Evolutionary conservation across 2,113 vertebrate genomes (phyloP).

Genomic region (Rostratula benghalensis): DNA sequence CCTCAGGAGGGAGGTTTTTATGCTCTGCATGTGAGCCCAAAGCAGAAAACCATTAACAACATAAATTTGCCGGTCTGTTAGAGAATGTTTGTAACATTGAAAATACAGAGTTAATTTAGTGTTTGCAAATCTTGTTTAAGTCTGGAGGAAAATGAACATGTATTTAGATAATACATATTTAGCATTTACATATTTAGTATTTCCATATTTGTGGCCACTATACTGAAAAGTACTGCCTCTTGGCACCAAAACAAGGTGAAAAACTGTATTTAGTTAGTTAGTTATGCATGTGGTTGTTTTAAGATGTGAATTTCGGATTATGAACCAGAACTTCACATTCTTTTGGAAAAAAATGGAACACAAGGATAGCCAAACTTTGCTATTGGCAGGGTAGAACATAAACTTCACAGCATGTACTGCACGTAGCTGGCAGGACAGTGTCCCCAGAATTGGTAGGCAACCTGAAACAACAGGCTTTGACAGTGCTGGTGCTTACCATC

Average conservation of each 20-base stretch:
- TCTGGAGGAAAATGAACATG: background rate
- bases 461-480: background rate
- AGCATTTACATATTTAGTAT: background rate
- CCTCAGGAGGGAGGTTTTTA: background rate
- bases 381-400: background rate
- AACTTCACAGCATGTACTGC: background rate
- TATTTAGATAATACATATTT: background rate
- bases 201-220: background rate
- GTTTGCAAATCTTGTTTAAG: background rate
- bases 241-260: background rate
- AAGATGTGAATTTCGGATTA: background rate
- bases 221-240: background rate
- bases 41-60: background rate
- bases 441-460: background rate
- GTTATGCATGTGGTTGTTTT: background rate
- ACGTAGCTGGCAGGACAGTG: accelerated
- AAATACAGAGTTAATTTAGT: background rate
- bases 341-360: background rate
- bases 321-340: background rate
- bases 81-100: background rate
- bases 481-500: background rate
- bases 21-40: background rate
- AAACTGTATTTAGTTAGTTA: background rate
- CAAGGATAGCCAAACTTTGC: background rate
- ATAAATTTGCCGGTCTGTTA: background rate